Evolutionary conservation across 2,113 vertebrate species (phyloP).

Genomic region (Theristicus caerulescens): DNA sequence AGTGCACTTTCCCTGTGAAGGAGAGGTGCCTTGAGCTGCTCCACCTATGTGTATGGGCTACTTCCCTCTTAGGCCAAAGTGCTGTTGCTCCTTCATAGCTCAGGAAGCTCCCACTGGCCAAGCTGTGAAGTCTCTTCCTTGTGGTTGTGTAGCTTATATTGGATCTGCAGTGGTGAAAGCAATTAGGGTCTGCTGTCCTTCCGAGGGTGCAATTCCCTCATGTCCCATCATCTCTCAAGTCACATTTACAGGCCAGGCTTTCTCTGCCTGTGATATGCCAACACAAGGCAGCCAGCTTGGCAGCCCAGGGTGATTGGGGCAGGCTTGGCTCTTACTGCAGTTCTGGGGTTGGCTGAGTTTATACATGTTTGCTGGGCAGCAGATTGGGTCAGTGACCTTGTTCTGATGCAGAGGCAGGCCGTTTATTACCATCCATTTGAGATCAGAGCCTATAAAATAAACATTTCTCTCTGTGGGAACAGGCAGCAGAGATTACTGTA

Average conservation of each 20-base stretch:
- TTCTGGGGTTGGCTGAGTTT: neutral
- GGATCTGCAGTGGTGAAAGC: neutral
- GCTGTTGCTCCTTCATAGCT: neutral
- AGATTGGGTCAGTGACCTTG: neutral
- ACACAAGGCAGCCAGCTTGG: neutral
- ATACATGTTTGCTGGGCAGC: neutral
- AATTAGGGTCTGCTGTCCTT: neutral
- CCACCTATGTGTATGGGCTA: neutral
- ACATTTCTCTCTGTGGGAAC: neutral
- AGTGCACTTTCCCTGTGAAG: neutral
- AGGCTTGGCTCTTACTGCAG: neutral
- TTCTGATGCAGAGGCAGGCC: neutral
- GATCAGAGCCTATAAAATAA: neutral
- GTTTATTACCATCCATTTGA: neutral
- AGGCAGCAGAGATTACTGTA: neutral
- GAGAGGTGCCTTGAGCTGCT: neutral
- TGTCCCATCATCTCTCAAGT: neutral
- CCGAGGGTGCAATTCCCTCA: neutral
- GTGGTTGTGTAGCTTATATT: neutral
- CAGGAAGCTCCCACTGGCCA: neutral
- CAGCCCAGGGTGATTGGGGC: neutral
- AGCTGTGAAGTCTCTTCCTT: neutral
- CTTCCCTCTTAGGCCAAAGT: neutral
- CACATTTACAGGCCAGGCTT: neutral
- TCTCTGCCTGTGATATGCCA: neutral